Evolutionary conservation across 2,888 invertebrate genomes (phyloP).

Genomic region (Tetropium fuscum): DNA sequence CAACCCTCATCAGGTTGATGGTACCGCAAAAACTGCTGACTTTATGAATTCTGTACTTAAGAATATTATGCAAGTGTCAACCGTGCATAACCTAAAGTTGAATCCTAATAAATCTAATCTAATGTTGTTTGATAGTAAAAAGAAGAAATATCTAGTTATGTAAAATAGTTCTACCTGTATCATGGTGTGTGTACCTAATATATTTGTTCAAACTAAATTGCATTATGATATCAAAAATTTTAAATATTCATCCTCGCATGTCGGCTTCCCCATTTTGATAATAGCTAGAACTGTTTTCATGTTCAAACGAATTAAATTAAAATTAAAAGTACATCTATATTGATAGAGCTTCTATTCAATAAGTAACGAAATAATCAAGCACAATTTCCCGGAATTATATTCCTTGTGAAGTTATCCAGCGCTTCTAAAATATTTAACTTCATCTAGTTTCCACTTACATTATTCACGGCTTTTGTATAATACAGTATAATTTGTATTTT

Average conservation of each 20-base stretch:
- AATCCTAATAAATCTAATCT: too few relatives aligned
- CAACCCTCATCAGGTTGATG: too few relatives aligned
- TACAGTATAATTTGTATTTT: slow-evolving; percentile 5
- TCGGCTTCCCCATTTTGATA: slow-evolving; percentile 31
- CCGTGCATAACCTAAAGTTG: too few relatives aligned
- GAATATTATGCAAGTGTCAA: too few relatives aligned
- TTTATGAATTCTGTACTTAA: too few relatives aligned
- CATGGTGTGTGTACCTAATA: too few relatives aligned
- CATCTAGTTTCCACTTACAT: slow-evolving; percentile 22
- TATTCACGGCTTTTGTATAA: slow-evolving; percentile 3
- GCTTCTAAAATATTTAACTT: slow-evolving; percentile 25
- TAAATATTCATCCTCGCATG: slow-evolving; percentile 41
- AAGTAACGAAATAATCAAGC: slow-evolving; percentile 39
- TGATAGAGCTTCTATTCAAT: slow-evolving; percentile 36
- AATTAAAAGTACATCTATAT: slow-evolving; percentile 41
- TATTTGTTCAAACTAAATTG: slow-evolving; percentile 2
- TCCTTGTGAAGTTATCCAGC: slow-evolving; percentile 13
- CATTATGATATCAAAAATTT: slow-evolving; percentile 14
- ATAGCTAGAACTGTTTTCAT: slow-evolving; percentile 37
- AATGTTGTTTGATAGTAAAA: too few relatives aligned
- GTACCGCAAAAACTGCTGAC: too few relatives aligned
- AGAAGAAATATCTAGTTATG: too few relatives aligned
- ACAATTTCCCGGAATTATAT: slow-evolving; percentile 20
- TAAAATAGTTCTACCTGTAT: too few relatives aligned
- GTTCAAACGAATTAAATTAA: slow-evolving; percentile 29